Evolutionary conservation across 2,888 invertebrate species (phyloP).

Genomic region (Aspidiotus rigidus): DNA sequence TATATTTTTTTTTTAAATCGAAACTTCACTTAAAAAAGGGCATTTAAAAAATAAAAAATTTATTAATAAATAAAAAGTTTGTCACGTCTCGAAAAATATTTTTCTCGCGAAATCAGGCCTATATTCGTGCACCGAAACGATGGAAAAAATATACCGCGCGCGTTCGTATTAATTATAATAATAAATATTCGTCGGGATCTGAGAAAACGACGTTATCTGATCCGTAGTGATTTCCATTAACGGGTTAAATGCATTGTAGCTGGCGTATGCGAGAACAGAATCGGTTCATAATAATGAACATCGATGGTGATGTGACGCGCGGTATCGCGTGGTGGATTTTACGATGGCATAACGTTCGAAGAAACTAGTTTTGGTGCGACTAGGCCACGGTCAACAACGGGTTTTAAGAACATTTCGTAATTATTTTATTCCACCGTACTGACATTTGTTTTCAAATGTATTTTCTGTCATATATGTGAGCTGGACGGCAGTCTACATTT

Average conservation of each 20-base stretch:
- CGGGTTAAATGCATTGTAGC: background rate
- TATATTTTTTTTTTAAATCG: no score
- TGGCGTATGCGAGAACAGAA: background rate
- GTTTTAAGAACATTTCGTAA: slow-evolving; percentile 30
- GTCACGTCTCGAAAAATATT: no score
- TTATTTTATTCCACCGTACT: slow-evolving; percentile 18
- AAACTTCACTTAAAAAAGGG: no score
- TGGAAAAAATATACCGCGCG: no score
- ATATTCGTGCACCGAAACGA: no score
- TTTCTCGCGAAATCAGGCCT: no score
- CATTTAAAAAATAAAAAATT: no score
- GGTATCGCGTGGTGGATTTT: background rate
- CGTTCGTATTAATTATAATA: no score
- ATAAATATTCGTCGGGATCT: no score
- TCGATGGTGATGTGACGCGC: background rate
- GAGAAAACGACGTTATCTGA: no score
- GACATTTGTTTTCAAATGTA: slow-evolving; percentile 14
- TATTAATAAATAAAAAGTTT: no score
- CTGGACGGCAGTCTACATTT: slow-evolving; percentile 20
- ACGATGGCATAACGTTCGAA: slow-evolving; percentile 23
- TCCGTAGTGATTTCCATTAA: background rate
- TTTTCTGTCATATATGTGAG: slow-evolving; percentile 8
- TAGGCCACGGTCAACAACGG: slow-evolving; percentile 33
- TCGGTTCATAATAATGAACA: background rate
- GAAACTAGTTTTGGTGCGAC: slow-evolving; percentile 29